Base-by-base conservation (phyloP, 2,888 invertebrate genomes). In the Gonocerus acuteangulatus region DNA sequence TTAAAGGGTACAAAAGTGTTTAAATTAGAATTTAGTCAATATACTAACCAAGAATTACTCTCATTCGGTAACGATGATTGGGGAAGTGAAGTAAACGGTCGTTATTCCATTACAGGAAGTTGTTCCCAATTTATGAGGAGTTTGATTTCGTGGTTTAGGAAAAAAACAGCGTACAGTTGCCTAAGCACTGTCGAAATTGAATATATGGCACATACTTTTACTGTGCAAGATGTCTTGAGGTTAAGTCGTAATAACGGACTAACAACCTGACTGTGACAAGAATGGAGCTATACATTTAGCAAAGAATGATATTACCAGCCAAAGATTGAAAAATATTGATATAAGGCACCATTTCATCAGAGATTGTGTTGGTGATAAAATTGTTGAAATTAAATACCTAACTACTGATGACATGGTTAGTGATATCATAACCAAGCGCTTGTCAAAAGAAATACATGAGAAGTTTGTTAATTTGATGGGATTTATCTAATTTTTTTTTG, bases 131-230 rank as follows among this genome's bases (percentile, higher is more conserved):
- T 61, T 3, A 42, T 34, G 16, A 23, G 18, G 9, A 32, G 23
- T 44, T 13, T 54, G 3, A 52, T 61, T 2, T 54, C 47, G 11
- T 51, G 52, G 61, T 44, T 27, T 1, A 15, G 15, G 7, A 52
- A 45, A 32, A 61, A 61, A 45, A 52, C 61, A 61, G 19, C 49
- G 23, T 27, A 18, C 54, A 19, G 47, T 61, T 2, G 44, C 52
- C 4, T 52, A 2, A 19, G 13, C 3, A 15, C 61, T 1, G 36
- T 44, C 16, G 52, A 52, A 11, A 52, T 52, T 7, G 45, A 61
- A 45, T 51, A 61, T 45, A 45, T 52, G 45, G 52, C 44, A 2
- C 18, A 52, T 2, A 13, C 23, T 2, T n/a, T 6, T 23, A 16
- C 9, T 42, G 15, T 39, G 3, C 60, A 51, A 16, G 60, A 49